phyloP scores from a whole-genome alignment of 2,797 vertebrate species.

The Ficedula albicollis region DNA sequence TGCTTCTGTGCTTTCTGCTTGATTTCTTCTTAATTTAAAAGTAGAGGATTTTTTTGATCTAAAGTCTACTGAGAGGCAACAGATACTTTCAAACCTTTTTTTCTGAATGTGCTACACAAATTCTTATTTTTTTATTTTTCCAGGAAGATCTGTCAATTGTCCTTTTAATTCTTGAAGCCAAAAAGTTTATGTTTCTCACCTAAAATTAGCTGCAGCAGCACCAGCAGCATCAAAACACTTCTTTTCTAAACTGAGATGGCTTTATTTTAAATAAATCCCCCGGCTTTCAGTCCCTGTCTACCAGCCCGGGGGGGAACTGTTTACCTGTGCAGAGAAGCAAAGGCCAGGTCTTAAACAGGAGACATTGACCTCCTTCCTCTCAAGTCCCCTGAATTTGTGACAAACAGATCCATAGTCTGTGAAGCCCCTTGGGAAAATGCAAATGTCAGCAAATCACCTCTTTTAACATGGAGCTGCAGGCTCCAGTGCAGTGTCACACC shows the following conservation, averaged over 20 bases:
- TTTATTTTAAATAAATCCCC: background rate
- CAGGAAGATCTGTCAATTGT: background rate
- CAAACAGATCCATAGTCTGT: background rate
- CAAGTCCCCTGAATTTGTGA: slow-evolving; percentile 3
- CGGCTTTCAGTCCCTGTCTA: background rate
- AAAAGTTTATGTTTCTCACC: background rate
- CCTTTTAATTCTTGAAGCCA: background rate
- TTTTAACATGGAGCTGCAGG: background rate
- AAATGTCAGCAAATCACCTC: slow-evolving; percentile 23
- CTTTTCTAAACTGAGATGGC: background rate
- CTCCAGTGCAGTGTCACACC: background rate
- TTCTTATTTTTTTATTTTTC: background rate
- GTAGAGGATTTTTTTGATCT: background rate
- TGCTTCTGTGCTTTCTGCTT: background rate
- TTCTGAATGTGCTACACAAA: background rate
- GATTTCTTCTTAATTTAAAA: background rate
- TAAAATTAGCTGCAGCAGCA: background rate
- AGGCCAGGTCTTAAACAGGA: slow-evolving; percentile 7
- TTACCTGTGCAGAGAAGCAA: slow-evolving; percentile 28
- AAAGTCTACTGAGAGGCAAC: background rate
- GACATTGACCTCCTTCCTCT: background rate
- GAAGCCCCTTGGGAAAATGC: slow-evolving; percentile 17
- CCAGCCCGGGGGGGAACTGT: background rate
- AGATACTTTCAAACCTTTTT: background rate
- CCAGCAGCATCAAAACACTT: background rate